A percentile compares a stretch with the other conserved stretches of the same genome.
Conservation (phyloP, 2,888 invertebrate genomes). For the Hyposoter didymator region DNA sequence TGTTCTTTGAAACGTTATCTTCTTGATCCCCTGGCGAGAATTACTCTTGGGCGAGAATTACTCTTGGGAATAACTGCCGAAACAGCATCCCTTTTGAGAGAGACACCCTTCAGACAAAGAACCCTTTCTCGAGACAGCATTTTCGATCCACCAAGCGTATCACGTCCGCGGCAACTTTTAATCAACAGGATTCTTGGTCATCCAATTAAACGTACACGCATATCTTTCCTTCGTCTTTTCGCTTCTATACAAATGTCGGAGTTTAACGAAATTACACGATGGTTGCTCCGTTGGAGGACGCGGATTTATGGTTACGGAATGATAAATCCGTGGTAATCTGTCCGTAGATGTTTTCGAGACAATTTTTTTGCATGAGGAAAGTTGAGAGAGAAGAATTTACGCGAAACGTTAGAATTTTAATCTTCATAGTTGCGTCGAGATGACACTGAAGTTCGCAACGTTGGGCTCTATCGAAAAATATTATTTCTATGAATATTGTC, state of each 20-base stretch:
- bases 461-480: no score
- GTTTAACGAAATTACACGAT: background rate
- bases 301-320: background rate
- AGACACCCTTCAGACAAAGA: slow-evolving; percentile 22
- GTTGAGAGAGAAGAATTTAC: background rate
- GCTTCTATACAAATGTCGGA: background rate
- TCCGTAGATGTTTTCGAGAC: background rate
- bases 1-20: slow-evolving; percentile 30
- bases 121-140: slow-evolving; percentile 39
- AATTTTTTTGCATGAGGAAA: background rate
- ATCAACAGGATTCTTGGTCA: slow-evolving; percentile 47
- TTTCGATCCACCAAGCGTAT: slow-evolving; percentile 12
- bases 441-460: no score
- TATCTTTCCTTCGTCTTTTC: slow-evolving; percentile 10
- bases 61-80: slow-evolving; percentile 36
- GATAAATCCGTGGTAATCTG: background rate
- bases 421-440: background rate
- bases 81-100: slow-evolving; percentile 17
- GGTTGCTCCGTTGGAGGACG: background rate
- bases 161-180: slow-evolving; percentile 35
- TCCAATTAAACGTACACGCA: slow-evolving; percentile 28
- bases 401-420: background rate
- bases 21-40: slow-evolving; percentile 17
- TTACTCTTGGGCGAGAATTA: slow-evolving; percentile 17
- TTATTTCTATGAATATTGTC: no score